Base-by-base conservation (phyloP, 2,113 vertebrate species). In the Neotoma lepida region DNA sequence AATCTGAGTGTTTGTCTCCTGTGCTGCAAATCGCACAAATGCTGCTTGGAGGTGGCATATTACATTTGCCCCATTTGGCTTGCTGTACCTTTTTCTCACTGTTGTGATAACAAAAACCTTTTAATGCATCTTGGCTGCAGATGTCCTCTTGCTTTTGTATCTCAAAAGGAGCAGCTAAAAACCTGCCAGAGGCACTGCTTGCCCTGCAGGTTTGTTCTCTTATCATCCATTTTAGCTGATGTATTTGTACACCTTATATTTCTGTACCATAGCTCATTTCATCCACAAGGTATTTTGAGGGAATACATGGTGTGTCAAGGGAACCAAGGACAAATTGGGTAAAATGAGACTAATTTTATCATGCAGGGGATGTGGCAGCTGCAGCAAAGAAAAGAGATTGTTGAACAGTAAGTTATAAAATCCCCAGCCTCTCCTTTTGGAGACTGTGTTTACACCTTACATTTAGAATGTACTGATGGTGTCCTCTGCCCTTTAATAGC, bases 141-240 rank as follows among this genome's bases (percentile, higher is more conserved):
- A 94, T 89, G 61, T 95, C 49, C 74, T 73, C 68, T 94, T 96
- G 61, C 90, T 94, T 96, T 81, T 88, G 39, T 91, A 78, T 84
- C 74, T 96, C 68, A 88, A 94, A 96, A 92, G 80, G 49, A 96
- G 81, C n/a, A 90, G 71, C 41, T 95, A 74, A 90, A 96, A 95
- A 54, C 26, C 49, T 92, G 82, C 82, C 77, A 96, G 88, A 82
- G 71, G 92, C 92, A 94, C n/a, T 86, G 49, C 73, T 94, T 94
- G 73, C 88, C 89, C 4, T 96, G 61, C 61, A 96, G 86, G 86
- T 92, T 92, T 94, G 7, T 94, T 84, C 89, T 97, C 71, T 95
- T 95, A 95, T 90, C 76, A 96, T 92, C 77, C 61, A 89, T 92
- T 97, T 94, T 94, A 90, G 86, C 76, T 90, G 86, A 93, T 87